Conservation (phyloP, 1,140 invertebrate species). For the Temnothorax curvispinosus region DNA sequence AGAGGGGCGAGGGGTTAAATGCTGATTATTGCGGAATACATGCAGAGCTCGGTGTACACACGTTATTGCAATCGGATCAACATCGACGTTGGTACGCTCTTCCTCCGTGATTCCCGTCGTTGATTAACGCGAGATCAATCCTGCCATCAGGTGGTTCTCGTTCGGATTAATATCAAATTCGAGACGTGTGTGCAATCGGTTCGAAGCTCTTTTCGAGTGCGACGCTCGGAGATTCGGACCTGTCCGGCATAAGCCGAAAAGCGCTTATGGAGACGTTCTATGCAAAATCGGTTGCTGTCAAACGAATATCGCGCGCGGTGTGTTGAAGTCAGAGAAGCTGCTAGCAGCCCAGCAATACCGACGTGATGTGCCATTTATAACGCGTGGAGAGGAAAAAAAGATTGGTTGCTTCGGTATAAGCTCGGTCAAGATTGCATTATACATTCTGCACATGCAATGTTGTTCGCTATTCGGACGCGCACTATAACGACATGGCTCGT, state of each 20-base stretch:
- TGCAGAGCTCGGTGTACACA: conserved; percentile 23
- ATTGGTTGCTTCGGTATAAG: background rate
- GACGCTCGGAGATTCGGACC: background rate
- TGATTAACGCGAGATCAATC: conserved; percentile 73
- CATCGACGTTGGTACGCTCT: conserved; percentile 53
- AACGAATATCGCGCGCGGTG: background rate
- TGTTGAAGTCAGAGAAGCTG: background rate
- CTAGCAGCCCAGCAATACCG: background rate
- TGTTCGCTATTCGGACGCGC: background rate
- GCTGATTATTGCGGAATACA: conserved; percentile 1
- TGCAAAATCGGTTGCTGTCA: conserved; percentile 17
- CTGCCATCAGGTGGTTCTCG: conserved; percentile 63
- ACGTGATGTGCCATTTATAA: background rate
- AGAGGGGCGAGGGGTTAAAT: background rate
- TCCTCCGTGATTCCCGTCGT: conserved; percentile 45
- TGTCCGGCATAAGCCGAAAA: background rate
- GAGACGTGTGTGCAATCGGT: conserved; percentile 45
- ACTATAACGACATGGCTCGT: background rate
- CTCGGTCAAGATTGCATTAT: background rate
- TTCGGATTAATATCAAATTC: conserved; percentile 73
- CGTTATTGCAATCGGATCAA: conserved; percentile 39
- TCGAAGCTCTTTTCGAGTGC: background rate
- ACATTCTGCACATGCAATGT: background rate
- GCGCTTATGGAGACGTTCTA: background rate
- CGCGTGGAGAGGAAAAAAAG: background rate